Evolutionary conservation across 2,888 invertebrate genomes (phyloP), one percentile per base, ranked within the genome.

Genomic region (Eremobia ochroleuca): DNA sequence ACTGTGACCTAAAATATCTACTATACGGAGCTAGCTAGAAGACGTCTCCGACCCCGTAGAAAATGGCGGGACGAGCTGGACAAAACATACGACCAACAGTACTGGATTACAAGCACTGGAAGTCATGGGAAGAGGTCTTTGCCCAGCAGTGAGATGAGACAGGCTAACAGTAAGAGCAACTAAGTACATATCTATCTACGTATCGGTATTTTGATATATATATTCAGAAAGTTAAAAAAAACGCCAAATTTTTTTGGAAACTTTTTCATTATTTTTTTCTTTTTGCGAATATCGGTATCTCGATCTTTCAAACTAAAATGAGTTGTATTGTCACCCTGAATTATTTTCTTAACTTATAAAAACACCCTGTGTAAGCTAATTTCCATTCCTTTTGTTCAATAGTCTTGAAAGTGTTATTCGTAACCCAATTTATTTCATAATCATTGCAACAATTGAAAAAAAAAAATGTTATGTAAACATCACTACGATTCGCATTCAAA

Each of bases 391-490:
- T 65, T n/a, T 1, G 43, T 65, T 21, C 4, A 52, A 13, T 58
- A 28, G 15, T 21, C 25, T 25, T n/a, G 6, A 40, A 13, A 31
- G 2, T n/a, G 43, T 15, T 58, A 31, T 43, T 21, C 18, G 25
- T 28, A 15, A 46, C 0, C 6, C 0, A 25, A 28, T 25, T 46
- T 74, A 1, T 46, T 69, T 34, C 8, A 15, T 43, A 15, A 21
- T 0, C 3, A 6, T 21, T 25, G 6, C 1, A 0, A 1, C 11
- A 4, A 28, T 6, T 34, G 4, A 43, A 11, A 34, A n/a, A 34
- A 52, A 52, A 49, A 28, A 34, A 25, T 5, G 11, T 52, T 4
- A n/a, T n/a, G 11, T 34, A 31, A 37, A 37, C 28, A 43, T n/a
- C 0, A 3, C 31, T 46, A 13, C 5, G 46, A 59, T n/a, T 25